These are phyloP conservation scores for Cenopis cana DNA, from an alignment of 2,888 invertebrate species.

Conservation along the genomic window DNA sequence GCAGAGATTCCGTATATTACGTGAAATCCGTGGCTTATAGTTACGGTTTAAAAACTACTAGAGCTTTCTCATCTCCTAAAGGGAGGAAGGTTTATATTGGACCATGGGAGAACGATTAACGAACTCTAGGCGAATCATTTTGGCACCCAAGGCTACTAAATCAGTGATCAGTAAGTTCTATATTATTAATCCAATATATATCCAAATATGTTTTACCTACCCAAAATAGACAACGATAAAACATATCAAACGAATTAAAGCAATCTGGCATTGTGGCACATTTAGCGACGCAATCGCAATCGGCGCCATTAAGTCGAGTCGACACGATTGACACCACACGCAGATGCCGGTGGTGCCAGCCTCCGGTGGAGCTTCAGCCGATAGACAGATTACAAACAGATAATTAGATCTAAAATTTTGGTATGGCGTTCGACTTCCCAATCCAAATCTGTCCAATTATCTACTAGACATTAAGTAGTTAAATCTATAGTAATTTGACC, in stretches of 20 bases:
- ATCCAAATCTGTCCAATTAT: neutral
- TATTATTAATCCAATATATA: neutral
- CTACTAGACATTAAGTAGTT: too few species aligned
- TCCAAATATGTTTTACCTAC: neutral
- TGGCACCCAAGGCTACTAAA: too few species aligned
- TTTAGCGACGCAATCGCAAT: neutral
- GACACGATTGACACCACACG: constrained; percentile 13
- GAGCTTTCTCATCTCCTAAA: too few species aligned
- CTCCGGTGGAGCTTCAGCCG: constrained; percentile 22
- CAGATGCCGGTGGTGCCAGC: constrained; percentile 40
- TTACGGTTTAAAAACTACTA: too few species aligned
- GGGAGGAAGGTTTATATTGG: too few species aligned
- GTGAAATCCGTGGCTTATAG: too few species aligned
- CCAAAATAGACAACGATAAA: constrained; percentile 1
- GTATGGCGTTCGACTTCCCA: neutral
- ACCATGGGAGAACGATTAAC: too few species aligned
- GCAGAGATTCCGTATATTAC: too few species aligned
- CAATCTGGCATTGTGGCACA: constrained; percentile 26
- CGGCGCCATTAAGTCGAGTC: constrained; percentile 22
- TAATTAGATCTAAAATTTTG: neutral
- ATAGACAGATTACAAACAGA: constrained; percentile 8
- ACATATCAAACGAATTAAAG: constrained; percentile 13
- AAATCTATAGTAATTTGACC: too few species aligned
- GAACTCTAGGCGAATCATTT: too few species aligned
- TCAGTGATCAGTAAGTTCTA: too few species aligned